Evolutionary conservation across 2,113 vertebrate species (phyloP).

Genomic region (Calidris pugnax): DNA sequence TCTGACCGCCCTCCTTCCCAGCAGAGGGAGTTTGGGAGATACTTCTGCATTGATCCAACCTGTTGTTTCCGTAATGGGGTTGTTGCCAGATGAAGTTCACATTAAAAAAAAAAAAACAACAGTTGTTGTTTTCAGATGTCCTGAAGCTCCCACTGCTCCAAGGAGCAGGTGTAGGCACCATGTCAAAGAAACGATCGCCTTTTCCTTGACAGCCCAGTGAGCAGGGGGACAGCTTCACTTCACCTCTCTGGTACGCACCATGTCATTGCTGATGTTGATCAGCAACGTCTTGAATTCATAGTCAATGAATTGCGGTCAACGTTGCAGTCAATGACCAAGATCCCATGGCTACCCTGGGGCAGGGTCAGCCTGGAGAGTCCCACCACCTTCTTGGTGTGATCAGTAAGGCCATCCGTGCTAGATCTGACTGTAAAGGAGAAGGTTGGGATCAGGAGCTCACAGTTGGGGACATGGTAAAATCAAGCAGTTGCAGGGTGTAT

Average conservation of each 20-base stretch:
- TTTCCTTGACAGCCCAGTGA: background rate
- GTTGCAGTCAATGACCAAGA: background rate
- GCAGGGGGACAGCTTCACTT: background rate
- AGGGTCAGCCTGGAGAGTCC: background rate
- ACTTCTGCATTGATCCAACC: background rate
- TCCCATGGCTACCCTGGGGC: background rate
- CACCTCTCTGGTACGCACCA: background rate
- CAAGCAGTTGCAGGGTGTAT: background rate
- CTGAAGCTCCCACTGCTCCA: background rate
- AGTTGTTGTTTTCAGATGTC: background rate
- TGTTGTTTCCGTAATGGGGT: background rate
- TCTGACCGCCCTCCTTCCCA: background rate
- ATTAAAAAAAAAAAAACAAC: background rate
- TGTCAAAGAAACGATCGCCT: background rate
- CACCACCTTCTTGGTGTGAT: accelerated
- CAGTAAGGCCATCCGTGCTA: background rate
- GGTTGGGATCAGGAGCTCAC: accelerated
- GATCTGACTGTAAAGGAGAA: background rate
- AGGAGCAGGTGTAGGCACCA: background rate
- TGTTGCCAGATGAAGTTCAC: background rate
- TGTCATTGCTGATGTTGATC: background rate
- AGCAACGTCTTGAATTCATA: accelerated
- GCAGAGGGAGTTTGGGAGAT: background rate
- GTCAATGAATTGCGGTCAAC: accelerated
- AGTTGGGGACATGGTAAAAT: accelerated